Evolutionary conservation across 2,797 vertebrate genomes (phyloP).

Genomic region (Hippoglossus hippoglossus): DNA sequence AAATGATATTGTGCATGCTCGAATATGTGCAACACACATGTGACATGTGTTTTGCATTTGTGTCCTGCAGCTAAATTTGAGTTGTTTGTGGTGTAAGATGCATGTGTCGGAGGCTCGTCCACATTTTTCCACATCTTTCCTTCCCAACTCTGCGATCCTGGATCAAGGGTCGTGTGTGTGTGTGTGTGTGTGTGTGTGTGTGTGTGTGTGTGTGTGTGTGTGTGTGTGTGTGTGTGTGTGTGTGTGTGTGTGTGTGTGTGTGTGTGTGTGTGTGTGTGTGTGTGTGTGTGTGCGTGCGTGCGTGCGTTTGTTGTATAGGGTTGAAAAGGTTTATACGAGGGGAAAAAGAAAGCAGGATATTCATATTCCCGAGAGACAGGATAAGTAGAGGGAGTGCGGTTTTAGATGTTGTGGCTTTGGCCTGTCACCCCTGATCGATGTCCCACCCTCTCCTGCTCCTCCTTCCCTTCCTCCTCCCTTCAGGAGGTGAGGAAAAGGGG

Average conservation of each 20-base stretch:
- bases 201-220: slow-evolving; percentile 6
- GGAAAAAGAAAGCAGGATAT: slow-evolving; percentile 45
- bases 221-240: slow-evolving; percentile 5
- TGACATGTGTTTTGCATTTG: slow-evolving; percentile 27
- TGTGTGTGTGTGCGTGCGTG: slow-evolving; percentile 11
- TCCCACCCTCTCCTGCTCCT: slow-evolving; percentile 31
- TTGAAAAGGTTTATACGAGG: slow-evolving; percentile 23
- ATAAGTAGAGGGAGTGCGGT: slow-evolving; percentile 9
- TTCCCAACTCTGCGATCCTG: not conserved
- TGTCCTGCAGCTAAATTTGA: slow-evolving; percentile 19
- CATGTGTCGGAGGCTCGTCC: slow-evolving; percentile 9
- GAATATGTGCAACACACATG: slow-evolving; percentile 39
- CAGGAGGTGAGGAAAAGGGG: slow-evolving; percentile 52
- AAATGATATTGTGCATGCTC: not conserved
- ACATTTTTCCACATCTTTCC: slow-evolving; percentile 22
- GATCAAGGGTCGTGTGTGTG: slow-evolving; percentile 1
- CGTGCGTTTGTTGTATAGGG: slow-evolving; percentile 18
- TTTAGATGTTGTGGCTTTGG: slow-evolving; percentile 37
- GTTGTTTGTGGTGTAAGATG: slow-evolving; percentile 4
- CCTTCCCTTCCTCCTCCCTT: slow-evolving; percentile 29
- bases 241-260: not conserved
- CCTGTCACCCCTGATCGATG: slow-evolving; percentile 57
- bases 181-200: not conserved
- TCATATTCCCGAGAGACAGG: slow-evolving; percentile 22
- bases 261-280: too few species aligned